Evolutionary conservation across 2,888 invertebrate genomes (phyloP).

Genomic region (Microplitis manilae): DNA sequence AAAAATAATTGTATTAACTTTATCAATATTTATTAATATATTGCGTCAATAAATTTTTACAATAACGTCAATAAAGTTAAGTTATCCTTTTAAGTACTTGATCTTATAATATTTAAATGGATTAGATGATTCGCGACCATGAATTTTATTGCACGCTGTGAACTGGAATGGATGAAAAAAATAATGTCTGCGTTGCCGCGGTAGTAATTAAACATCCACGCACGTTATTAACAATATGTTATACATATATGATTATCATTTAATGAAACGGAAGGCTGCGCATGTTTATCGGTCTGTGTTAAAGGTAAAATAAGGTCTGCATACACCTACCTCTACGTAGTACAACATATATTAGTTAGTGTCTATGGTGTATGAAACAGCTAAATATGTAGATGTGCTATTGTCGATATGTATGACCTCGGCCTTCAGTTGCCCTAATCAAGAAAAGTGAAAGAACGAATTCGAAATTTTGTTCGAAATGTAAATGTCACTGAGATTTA

Average conservation of each 20-base stretch:
- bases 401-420: slow-evolving; percentile 6
- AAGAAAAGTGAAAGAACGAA: slow-evolving; percentile 48
- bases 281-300: not conserved
- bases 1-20: too few species aligned
- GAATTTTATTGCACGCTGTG: not conserved
- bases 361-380: not conserved
- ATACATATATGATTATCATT: not conserved
- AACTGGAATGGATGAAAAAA: not conserved
- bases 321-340: not conserved
- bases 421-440: slow-evolving; percentile 47
- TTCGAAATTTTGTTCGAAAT: slow-evolving; percentile 13
- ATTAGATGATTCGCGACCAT: not conserved
- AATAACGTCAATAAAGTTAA: too few species aligned
- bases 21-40: too few species aligned
- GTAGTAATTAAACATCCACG: not conserved
- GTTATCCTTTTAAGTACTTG: too few species aligned
- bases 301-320: not conserved
- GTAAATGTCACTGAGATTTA: not conserved
- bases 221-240: not conserved
- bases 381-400: not conserved
- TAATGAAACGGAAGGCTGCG: not conserved
- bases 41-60: too few species aligned
- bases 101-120: not conserved
- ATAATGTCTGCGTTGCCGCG: not conserved
- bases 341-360: not conserved